Evolutionary conservation across 2,888 invertebrate genomes (phyloP).

Genomic region (Acheta domesticus): DNA sequence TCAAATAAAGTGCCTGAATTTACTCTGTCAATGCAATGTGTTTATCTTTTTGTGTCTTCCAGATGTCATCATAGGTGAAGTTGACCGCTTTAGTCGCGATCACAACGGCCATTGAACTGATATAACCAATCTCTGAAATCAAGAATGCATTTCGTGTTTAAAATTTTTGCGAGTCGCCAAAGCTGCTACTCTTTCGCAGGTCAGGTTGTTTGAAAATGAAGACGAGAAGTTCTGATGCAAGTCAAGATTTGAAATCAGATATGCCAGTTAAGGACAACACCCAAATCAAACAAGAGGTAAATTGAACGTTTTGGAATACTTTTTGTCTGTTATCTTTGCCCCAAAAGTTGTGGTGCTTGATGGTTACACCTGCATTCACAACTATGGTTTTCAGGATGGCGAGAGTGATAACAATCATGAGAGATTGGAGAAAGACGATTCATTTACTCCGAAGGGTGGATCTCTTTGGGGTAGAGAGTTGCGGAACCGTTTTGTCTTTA

Average conservation of each 20-base stretch:
- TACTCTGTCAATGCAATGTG: not conserved
- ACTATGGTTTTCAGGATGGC: constrained; percentile 31
- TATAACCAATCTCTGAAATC: constrained; percentile 21
- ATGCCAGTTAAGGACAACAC: constrained; percentile 36
- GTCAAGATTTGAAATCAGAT: constrained; percentile 32
- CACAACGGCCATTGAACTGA: constrained; percentile 33
- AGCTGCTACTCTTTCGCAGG: constrained; percentile 28
- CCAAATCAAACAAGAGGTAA: constrained; percentile 27
- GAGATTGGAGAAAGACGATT: constrained; percentile 25
- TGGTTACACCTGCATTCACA: constrained; percentile 2
- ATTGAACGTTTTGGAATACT: not conserved
- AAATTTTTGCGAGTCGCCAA: constrained; percentile 27
- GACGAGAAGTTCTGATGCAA: constrained; percentile 35
- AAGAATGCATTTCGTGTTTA: constrained; percentile 34
- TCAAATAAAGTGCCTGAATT: not conserved
- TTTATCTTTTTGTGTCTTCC: not conserved
- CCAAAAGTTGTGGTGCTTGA: not conserved
- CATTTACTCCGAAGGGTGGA: constrained; percentile 24
- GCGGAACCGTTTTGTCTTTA: constrained; percentile 35
- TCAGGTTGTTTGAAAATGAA: constrained; percentile 35
- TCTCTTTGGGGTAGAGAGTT: constrained; percentile 34
- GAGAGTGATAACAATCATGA: constrained; percentile 27
- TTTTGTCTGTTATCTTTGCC: not conserved
- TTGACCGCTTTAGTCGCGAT: not conserved
- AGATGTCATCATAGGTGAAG: not conserved